Base-by-base conservation (phyloP, 2,113 vertebrate genomes). In the Aegypius monachus region DNA sequence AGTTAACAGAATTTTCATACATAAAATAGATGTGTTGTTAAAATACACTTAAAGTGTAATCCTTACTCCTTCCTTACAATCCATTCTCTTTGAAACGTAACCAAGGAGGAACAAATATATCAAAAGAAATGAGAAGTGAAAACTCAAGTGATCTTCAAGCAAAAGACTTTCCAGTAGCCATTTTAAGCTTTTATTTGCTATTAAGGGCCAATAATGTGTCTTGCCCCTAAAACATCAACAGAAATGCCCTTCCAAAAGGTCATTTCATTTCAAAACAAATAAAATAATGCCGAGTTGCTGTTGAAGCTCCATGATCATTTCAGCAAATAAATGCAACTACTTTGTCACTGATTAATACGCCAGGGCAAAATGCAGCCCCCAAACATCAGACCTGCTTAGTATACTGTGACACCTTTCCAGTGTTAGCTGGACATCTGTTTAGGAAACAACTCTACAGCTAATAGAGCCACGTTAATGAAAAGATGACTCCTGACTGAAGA, bases 1-100 rank as follows among this genome's bases (percentile, higher is more conserved):
- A 97, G 87, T 84, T 90, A 95, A 78, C 4, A 47, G n/a, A 83
- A 94, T 93, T 90, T 82, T 88, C 43, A 65, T 85, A 43, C 45
- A 55, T 20, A 31, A 48, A 87, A 90, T 50, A 71, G 48, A 61
- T 34, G 18, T 68, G 31, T 61, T 66, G 55, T 89, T 95, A 79
- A 95, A 94, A 88, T 58, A 34, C 20, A 92, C 48, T 72, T 21
- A 25, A 58, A 27, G 11, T 31, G 43, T 36, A 90, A 82, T 27
- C 75, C 88, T 92, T 68, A 50, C 25, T 94, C 50, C 36, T 89
- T 96, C 84, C 52, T 79, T 45, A 47, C 34, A 71, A 68, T 47
- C 25, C 63, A 66, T 70, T 94, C 45, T 81, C 83, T 40, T 66
- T 86, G 47, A 92, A 73, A 86, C 92, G 34, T 38, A 93, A 86